Base-by-base conservation (phyloP, 2,113 vertebrate genomes). In the Epinephelus lanceolatus region DNA sequence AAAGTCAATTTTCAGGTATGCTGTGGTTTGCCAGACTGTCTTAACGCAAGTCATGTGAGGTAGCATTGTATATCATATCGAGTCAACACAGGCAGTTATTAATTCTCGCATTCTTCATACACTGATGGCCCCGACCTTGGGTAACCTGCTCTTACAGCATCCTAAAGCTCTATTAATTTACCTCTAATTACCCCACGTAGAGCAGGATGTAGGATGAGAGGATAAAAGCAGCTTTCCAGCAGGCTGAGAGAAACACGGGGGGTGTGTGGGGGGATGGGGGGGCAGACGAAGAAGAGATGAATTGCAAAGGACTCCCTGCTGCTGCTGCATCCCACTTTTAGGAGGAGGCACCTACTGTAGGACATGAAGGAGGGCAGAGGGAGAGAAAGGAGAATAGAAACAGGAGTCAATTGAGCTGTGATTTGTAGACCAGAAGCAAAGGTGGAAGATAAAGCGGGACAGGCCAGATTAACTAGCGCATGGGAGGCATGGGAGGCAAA, bases 341-440 rank as follows among this genome's bases (percentile, higher is more conserved):
- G 55, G 37, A 78, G 78, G 82, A 67, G 82, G 75, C 1, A 17
- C 13, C 47, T 62, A 76, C 83, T 73, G 72, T 14, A 62, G 69
- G 77, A 80, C 71, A 70, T 23, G 62, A 52, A 42, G 62, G 74
- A 82, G 66, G 65, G 69, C 72, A 85, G 47, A 71, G 68, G 71
- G 56, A 65, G 74, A 57, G 76, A 62, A 59, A 10, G 27, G 57
- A 45, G 81, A 59, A 85, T 51, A 52, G 84, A 84, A 69, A 78
- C 1, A 23, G 62, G 78, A 90, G 79, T 86, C 80, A 84, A 76
- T 78, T 70, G 62, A 83, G 82, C 74, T 76, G 71, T 89, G 88
- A 92, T 93, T 91, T 88, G 89, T 84, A 45, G 87, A 78, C 60
- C 82, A 87, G 81, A 80, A 80, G 81, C 81, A 90, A 81, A 79